Base-by-base conservation (phyloP, 1,140 invertebrate species). In the Zaprionus nigranus region DNA sequence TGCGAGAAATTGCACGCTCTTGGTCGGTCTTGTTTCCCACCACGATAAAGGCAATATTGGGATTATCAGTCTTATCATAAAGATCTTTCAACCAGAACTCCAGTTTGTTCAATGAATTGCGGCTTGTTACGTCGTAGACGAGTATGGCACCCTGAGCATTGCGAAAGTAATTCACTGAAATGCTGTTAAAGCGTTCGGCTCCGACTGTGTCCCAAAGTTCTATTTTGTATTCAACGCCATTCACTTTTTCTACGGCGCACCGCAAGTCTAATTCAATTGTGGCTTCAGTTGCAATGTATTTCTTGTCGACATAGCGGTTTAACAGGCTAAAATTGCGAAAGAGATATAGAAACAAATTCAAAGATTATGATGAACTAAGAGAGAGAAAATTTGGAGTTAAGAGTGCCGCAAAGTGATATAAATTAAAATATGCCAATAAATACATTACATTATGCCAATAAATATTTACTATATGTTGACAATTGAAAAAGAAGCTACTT, bases 1-100 rank as follows among this genome's bases (percentile, higher is more conserved):
- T 97, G 28, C 97, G 95, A 54, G 94, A 95, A 0, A 99, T 97
- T 92, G 96, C 95, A 63, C 98, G 95, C 75, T 94, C 94, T 93
- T 98, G 97, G 93, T 99, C 99, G 91, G 98, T 99, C 94, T 99
- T 99, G 92, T 99, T 99, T 26, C 98, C 99, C 49, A 99, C 98
- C 72, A 99, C 95, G 96, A 99, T 99, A 94, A 99, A 99, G 2
- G 99, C 96, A 79, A 99, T 97, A 91, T 99, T 98, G 54, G 95
- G 95, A 94, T 98, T 98, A 49, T 98, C 99, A 34, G 97, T 96
- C 91, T 99, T 99, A 3, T 97, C 98, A 84, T 99, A 97, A 49
- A 99, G 91, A 93, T 99, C 99, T 84, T 96, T 96, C 1, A 99
- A 94, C 99, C 99, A 99, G 36, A 96, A 96, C 90, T 99, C 97